phyloP scores from a whole-genome alignment of 2,113 vertebrate species.

The Lota lota region DNA sequence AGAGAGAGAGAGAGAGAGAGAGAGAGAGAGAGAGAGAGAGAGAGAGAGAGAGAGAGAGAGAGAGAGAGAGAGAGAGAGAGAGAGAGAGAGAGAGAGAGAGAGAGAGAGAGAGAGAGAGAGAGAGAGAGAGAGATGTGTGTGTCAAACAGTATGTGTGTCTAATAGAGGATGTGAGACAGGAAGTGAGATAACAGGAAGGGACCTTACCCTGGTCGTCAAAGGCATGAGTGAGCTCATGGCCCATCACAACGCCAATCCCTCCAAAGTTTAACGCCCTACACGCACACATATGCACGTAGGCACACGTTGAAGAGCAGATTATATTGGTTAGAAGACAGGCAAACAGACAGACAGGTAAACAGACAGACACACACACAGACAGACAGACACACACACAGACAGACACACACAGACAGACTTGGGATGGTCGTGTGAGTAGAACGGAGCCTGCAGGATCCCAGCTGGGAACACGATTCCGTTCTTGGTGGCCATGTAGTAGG shows the following conservation, averaged over 20 bases:
- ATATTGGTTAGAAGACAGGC: not conserved
- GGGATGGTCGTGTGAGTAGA: constrained; percentile 91
- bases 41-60: too few species aligned
- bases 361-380: constrained; percentile 6
- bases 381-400: not conserved
- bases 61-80: too few species aligned
- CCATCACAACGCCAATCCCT: constrained; percentile 97
- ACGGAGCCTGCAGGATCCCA: constrained; percentile 95
- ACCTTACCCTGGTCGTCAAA: constrained; percentile 96
- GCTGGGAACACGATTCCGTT: constrained; percentile 97
- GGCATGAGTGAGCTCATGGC: constrained; percentile 94
- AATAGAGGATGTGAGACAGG: too few species aligned
- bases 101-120: too few species aligned
- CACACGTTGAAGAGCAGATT: not conserved
- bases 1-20: too few species aligned
- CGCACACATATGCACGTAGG: constrained; percentile 15
- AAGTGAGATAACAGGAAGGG: too few species aligned
- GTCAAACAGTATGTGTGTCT: too few species aligned
- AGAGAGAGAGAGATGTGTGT: too few species aligned
- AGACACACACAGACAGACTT: constrained; percentile 66
- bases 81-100: too few species aligned
- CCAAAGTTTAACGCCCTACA: constrained; percentile 94
- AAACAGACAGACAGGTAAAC: not conserved
- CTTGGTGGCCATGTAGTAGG: constrained; percentile 97
- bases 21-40: too few species aligned